Evolutionary conservation across 2,797 vertebrate species (phyloP), one percentile per base, ranked within the genome.

Genomic region (Sebastes jordani): DNA sequence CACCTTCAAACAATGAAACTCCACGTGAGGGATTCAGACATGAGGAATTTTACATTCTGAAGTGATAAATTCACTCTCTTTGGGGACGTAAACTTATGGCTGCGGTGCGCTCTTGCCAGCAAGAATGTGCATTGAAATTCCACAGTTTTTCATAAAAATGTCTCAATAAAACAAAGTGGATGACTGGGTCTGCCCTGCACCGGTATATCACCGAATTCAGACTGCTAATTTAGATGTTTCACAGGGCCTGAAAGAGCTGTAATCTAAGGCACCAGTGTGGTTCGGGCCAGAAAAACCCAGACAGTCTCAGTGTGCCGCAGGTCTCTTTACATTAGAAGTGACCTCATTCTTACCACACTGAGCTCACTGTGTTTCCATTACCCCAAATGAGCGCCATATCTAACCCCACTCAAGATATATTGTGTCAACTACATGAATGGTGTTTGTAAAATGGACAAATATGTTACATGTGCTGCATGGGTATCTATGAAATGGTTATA

Each of bases 251-350:
- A 82, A 80, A 77, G 52, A 80, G 83, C 66, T 76, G 71, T 82
- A 86, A 91, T 90, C 86, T 82, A 79, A 79, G 66, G 76, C 78
- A 73, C 70, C 82, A 76, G 66, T 25, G 42, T 75, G 67, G 61
- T 46, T 67, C 42, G 14, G 49, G 72, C 81, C 81, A 82, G 82
- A 82, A 88, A 93, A 42, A 82, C 11, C 80, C 90, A 93, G 91
- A 93, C 81, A 77, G 86, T 70, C 87, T 85, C 74, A 78, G 80
- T 74, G 77, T 68, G 80, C 88, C 16, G 55, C 74, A 81, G 73
- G 80, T 87, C 84, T 92, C 93, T 93, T 91, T 94, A 91, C 92
- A 92, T 95, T 92, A 91, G 62, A 70, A 72, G 76, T 93, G 88
- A 94, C 87, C 89, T 93, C 91, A 94, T 92, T 90, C 82, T 90